A percentile compares a stretch with the other conserved stretches of the same genome.
Conservation (phyloP, 2,888 invertebrate species). For the Ophonus ardosiacus region DNA sequence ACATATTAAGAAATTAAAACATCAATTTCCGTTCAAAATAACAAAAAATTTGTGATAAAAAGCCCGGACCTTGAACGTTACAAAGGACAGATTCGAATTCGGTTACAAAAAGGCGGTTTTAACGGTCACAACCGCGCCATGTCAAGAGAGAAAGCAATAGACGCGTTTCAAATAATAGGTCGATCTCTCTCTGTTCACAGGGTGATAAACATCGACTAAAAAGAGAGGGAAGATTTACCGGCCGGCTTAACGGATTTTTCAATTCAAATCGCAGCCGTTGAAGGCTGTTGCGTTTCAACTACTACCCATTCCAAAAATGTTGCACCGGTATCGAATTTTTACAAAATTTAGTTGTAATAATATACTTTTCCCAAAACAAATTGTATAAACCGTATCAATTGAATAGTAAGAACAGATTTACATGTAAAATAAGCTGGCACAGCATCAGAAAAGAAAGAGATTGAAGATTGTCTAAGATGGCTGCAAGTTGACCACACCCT, state of each 20-base stretch:
- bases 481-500: slow-evolving; percentile 60
- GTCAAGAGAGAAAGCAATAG: slow-evolving; percentile 57
- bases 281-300: slow-evolving; percentile 27
- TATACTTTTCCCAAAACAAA: neutral
- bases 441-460: neutral
- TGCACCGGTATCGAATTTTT: neutral
- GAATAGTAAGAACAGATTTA: neutral
- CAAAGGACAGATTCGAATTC: slow-evolving; percentile 27
- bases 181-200: slow-evolving; percentile 50
- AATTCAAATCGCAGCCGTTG: slow-evolving; percentile 56
- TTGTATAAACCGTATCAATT: neutral
- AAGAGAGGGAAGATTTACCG: slow-evolving; percentile 44
- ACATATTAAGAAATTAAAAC: neutral
- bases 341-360: slow-evolving; percentile 1
- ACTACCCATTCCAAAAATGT: slow-evolving; percentile 39
- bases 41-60: slow-evolving; percentile 7
- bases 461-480: slow-evolving; percentile 49
- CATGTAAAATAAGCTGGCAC: neutral
- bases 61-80: slow-evolving; percentile 18
- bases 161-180: slow-evolving; percentile 54
- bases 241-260: slow-evolving; percentile 60
- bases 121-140: slow-evolving; percentile 50
- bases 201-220: slow-evolving; percentile 20
- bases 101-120: slow-evolving; percentile 27
- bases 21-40: slow-evolving; percentile 1